These are phyloP conservation scores for Charina bottae DNA, from an alignment of 2,113 vertebrate genomes.

Conservation along the genomic window DNA sequence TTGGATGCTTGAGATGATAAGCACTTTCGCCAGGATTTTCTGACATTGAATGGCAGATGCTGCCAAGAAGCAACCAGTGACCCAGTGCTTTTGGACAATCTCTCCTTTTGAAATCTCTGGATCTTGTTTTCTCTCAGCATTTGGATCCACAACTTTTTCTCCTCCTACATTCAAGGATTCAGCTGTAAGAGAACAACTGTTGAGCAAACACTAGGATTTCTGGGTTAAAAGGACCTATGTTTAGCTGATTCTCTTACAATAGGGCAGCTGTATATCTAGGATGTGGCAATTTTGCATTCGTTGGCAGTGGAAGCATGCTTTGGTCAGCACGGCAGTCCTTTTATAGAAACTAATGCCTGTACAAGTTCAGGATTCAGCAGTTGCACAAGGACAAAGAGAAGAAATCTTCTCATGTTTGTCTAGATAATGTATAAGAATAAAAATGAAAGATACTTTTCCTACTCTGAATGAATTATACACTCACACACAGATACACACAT, in stretches of 20 bases:
- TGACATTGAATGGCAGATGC: background rate
- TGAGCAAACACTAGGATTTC: background rate
- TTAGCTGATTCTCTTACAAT: background rate
- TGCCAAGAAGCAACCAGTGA: conserved; percentile 34
- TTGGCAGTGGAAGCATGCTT: background rate
- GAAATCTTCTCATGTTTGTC: background rate
- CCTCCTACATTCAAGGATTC: background rate
- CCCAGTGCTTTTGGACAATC: background rate
- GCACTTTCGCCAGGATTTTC: background rate
- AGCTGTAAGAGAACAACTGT: conserved; percentile 15
- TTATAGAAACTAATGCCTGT: background rate
- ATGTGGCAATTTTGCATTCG: background rate
- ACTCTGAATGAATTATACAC: too few relatives aligned
- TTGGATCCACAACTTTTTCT: conserved; percentile 11
- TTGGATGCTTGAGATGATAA: background rate
- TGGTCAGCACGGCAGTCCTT: background rate
- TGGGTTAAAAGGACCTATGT: fast-evolving
- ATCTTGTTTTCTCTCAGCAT: background rate
- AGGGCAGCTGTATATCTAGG: background rate
- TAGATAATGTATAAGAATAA: conserved; percentile 26
- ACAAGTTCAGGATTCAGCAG: background rate
- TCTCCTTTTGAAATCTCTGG: background rate
- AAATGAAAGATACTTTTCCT: background rate
- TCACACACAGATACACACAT: background rate
- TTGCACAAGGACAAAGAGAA: background rate